A percentile compares a stretch with the other conserved stretches of the same genome.
phyloP scores from a whole-genome alignment of 2,113 vertebrate species.

The Ailurus styani region DNA sequence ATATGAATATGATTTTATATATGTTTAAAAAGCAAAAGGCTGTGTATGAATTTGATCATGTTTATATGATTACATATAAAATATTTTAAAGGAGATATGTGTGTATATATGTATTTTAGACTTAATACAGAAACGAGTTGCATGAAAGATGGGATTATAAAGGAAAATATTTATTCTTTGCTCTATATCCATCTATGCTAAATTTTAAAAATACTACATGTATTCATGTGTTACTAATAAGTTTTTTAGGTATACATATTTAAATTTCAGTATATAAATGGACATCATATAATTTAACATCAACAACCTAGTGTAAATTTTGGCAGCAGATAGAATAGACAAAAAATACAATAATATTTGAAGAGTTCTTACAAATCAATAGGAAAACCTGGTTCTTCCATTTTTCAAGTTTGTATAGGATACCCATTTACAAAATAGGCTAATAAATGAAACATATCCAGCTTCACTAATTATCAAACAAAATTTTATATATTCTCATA shows the following conservation, averaged over 20 bases:
- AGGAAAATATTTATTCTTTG: neutral
- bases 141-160: neutral
- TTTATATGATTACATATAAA: neutral
- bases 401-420: neutral
- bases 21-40: neutral
- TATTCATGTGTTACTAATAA: neutral
- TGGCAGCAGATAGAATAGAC: neutral
- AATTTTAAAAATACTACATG: neutral
- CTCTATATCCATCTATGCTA: neutral
- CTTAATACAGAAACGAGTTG: neutral
- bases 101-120: neutral
- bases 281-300: neutral
- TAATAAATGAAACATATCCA: neutral
- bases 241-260: neutral
- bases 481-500: neutral
- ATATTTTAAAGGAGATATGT: neutral
- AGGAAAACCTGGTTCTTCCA: neutral
- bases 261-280: slow-evolving; percentile 5
- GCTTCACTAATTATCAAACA: neutral
- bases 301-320: neutral
- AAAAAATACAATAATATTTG: neutral
- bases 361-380: neutral
- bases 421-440: neutral
- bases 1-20: neutral
- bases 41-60: neutral